Evolutionary conservation across 2,113 vertebrate species (phyloP).

Genomic region (Xiphorhynchus elegans): DNA sequence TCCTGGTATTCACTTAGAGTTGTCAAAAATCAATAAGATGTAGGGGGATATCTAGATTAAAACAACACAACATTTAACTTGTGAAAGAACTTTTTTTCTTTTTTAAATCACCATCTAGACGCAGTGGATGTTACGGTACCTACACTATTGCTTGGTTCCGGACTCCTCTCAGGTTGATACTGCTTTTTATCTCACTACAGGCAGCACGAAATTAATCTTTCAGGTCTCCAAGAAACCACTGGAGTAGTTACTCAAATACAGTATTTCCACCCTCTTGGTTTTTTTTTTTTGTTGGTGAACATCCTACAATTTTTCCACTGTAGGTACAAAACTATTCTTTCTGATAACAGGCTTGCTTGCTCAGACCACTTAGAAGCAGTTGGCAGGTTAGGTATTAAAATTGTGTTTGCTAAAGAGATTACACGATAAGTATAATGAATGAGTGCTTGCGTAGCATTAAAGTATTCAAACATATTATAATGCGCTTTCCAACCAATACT

Average conservation of each 20-base stretch:
- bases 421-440: not conserved
- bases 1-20: not conserved
- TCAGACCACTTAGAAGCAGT: not conserved
- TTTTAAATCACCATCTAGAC: not conserved
- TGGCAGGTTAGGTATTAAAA: not conserved
- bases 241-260: not conserved
- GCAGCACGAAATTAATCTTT: not conserved
- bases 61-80: not conserved
- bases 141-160: not conserved
- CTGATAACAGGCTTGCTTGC: not conserved
- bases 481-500: not conserved
- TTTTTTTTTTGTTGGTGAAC: not conserved
- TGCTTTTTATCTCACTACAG: not conserved
- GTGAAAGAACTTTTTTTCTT: not conserved
- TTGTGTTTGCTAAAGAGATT: not conserved
- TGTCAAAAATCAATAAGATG: not conserved
- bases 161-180: not conserved
- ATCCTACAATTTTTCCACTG: not conserved
- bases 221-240: not conserved
- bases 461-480: not conserved
- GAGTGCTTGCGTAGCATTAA: not conserved
- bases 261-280: fast-evolving
- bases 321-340: not conserved
- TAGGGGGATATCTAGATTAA: not conserved
- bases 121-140: not conserved